Evolutionary conservation across 2,113 vertebrate genomes (phyloP).

Genomic region (Myocastor coypus): DNA sequence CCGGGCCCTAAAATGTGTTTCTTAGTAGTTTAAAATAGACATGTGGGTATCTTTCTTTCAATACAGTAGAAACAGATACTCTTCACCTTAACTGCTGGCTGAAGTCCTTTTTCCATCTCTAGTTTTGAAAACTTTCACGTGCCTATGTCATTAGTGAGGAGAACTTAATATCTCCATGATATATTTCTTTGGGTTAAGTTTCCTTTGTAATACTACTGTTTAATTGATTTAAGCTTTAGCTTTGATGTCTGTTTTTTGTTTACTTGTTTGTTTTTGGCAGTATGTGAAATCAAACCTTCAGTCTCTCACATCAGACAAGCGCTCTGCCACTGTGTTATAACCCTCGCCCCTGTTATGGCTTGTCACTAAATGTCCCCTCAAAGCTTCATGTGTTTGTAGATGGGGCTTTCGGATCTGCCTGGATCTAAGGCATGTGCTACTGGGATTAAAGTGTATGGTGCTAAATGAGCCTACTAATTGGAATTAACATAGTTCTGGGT

Average conservation of each 20-base stretch:
- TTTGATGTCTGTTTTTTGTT: not conserved
- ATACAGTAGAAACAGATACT: not conserved
- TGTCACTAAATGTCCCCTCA: not conserved
- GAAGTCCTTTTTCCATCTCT: not conserved
- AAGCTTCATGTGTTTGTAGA: not conserved
- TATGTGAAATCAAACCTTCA: not conserved
- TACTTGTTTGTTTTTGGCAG: not conserved
- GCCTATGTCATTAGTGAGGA: not conserved
- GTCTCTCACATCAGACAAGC: not conserved
- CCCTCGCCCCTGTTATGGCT: not conserved
- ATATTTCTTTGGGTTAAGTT: not conserved
- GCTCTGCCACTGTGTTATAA: not conserved
- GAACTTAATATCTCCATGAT: not conserved
- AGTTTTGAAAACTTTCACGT: not conserved
- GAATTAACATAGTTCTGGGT: not conserved
- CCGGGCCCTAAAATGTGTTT: too few relatives aligned
- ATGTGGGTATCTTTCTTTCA: not conserved
- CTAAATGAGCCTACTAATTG: not conserved
- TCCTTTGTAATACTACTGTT: not conserved
- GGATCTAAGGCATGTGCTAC: not conserved
- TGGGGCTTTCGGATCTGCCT: not conserved
- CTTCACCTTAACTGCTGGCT: not conserved
- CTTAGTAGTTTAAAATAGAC: not conserved
- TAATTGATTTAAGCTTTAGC: not conserved
- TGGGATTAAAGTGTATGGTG: not conserved